These are phyloP conservation scores for Tinamus guttatus DNA, from an alignment of 2,113 vertebrate genomes.

Conservation along the genomic window DNA sequence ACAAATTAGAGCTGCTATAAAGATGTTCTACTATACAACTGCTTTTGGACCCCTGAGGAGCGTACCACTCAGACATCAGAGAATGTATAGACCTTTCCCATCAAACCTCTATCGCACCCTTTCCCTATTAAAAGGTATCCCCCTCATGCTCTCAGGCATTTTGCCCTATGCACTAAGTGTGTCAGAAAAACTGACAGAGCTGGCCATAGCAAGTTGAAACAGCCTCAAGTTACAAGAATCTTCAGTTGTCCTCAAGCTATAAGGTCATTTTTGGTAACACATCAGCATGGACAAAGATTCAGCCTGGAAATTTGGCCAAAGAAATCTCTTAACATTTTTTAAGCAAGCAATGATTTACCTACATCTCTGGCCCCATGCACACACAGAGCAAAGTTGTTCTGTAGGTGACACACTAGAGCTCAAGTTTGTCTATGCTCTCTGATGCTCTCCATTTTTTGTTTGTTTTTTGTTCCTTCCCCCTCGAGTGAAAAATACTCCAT, in stretches of 20 bases:
- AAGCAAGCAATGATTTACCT: not conserved
- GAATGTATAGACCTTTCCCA: slow-evolving; percentile 25
- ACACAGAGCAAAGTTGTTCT: not conserved
- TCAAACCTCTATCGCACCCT: slow-evolving; percentile 1
- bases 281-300: not conserved
- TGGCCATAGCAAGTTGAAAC: not conserved
- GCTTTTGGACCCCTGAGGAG: slow-evolving; percentile 55
- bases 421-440: not conserved
- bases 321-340: not conserved
- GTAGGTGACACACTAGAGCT: fast-evolving
- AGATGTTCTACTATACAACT: slow-evolving; percentile 44
- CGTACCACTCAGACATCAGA: slow-evolving; percentile 9
- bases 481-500: not conserved
- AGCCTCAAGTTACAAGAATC: not conserved
- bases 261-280: not conserved
- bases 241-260: not conserved
- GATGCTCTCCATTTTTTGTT: slow-evolving; percentile 4
- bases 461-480: not conserved
- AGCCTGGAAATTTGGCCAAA: not conserved
- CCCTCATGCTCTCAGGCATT: not conserved
- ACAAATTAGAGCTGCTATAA: slow-evolving; percentile 59
- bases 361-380: fast-evolving
- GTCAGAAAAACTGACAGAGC: not conserved
- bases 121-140: slow-evolving; percentile 19
- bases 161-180: not conserved